A percentile compares a stretch with the other conserved stretches of the same genome.
Evolutionary conservation across 2,113 vertebrate species (phyloP).

Genomic region (Hypanus sabinus): DNA sequence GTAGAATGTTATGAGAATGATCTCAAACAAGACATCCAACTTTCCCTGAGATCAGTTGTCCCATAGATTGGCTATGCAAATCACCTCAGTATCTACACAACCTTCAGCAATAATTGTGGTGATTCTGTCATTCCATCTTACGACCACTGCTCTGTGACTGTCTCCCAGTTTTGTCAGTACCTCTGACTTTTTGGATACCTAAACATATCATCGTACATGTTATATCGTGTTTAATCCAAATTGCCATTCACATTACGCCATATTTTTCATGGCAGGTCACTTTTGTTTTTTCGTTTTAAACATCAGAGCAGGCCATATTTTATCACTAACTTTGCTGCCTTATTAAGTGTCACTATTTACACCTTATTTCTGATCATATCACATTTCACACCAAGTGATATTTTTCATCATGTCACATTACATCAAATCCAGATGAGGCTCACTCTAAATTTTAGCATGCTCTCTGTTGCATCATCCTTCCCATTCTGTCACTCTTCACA

Average conservation of each 20-base stretch:
- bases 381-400: neutral
- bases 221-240: neutral
- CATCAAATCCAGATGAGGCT: no score
- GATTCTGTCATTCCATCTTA: neutral
- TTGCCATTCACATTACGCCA: neutral
- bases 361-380: neutral
- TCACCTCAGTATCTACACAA: neutral
- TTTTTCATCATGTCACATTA: neutral
- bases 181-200: neutral
- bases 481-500: no score
- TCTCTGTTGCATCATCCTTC: neutral
- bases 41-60: no score
- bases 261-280: neutral
- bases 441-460: neutral
- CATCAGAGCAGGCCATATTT: neutral
- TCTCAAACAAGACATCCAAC: no score
- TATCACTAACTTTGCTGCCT: no score
- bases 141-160: neutral
- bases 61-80: no score
- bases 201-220: neutral
- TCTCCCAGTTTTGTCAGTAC: neutral
- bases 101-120: neutral
- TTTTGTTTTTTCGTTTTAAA: neutral
- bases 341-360: neutral
- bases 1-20: no score